Base-by-base conservation (phyloP, 37 sponge, comb jelly and placozoan species). In the Lycopodina hypogea region DNA sequence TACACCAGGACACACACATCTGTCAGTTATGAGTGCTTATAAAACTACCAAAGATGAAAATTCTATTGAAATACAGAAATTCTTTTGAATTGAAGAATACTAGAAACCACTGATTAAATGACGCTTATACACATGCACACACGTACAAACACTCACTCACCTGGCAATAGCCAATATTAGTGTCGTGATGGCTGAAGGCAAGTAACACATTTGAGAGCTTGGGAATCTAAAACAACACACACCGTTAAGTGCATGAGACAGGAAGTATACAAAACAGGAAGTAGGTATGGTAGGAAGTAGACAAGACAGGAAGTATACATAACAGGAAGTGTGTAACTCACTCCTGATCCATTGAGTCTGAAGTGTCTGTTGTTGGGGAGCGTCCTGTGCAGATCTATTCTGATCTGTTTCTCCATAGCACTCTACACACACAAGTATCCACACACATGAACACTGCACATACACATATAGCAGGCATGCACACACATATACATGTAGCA, bases 151-250 rank as follows among this genome's bases (percentile, higher is more conserved):
- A n/a, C n/a, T n/a, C n/a, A n/a, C 59, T 56, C n/a, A 68, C 89
- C 85, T 89, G 89, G 28, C 83, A 82, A 42, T 89, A 89, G 26
- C 89, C 89, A 61, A 89, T 62, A 1, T 89, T 74, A 33, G 63
- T 63, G 73, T 80, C 79, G 65, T 89, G 89, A 14, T 68, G 40
- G 19, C 78, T 73, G 77, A 67, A 85, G 22, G 86, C 81, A 22
- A 58, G 30, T n/a, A 85, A 70, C 1, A 90, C 79, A 26, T 77
- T 77, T 42, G 75, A 62, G 18, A 90, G 71, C 74, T 85, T 79
- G 2, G 39, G 35, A 11, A 63, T 72, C 90, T 89, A 48, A 1
- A 70, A n/a, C n/a, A n/a, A 17, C 17, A 17, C 12, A 53, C 17
- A 12, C 12, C n/a, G 64, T 11, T 9, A 68, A 8, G 41, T 15